Conservation (phyloP, 2,797 vertebrate species). For the Semaprochilodus insignis region DNA sequence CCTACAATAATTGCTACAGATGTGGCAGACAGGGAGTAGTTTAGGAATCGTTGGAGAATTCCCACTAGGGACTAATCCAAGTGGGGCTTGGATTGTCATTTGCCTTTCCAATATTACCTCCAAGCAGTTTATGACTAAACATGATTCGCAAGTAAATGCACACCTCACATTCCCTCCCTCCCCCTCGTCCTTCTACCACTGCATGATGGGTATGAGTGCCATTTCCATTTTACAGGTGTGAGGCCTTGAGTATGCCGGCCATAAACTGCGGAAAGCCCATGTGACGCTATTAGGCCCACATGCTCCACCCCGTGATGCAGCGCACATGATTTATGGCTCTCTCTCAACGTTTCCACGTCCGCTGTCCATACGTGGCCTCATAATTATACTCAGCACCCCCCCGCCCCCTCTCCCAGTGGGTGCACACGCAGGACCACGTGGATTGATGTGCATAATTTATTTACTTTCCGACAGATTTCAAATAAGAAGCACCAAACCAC, state of each 20-base stretch:
- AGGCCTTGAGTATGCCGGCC: conserved; percentile 42
- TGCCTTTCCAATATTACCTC: conserved; percentile 29
- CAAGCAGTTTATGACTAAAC: conserved; percentile 59
- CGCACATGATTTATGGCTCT: conserved; percentile 72
- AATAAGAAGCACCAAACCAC: conserved; percentile 70
- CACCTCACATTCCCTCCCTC: background rate
- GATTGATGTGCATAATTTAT: conserved; percentile 76
- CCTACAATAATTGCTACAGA: too few relatives aligned
- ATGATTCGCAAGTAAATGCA: conserved; percentile 19
- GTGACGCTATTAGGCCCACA: conserved; percentile 62
- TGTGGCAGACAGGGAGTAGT: too few relatives aligned
- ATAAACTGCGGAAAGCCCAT: conserved; percentile 45
- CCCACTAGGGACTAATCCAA: too few relatives aligned
- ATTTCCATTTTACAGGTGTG: conserved; percentile 54
- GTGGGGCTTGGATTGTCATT: background rate
- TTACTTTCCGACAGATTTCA: conserved; percentile 72
- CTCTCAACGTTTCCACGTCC: conserved; percentile 57
- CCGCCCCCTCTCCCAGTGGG: background rate
- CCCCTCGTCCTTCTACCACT: background rate
- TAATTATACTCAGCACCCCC: conserved; percentile 71
- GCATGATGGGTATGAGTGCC: conserved; percentile 45
- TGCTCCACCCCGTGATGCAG: conserved; percentile 57
- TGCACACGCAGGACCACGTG: conserved; percentile 37
- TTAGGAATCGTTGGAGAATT: too few relatives aligned
- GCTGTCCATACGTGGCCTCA: conserved; percentile 63